Percentiles rank a stretch among this genome's conserved stretches.
These are phyloP conservation scores for Glyphotaelius pellucidus DNA, from an alignment of 2,888 invertebrate genomes.

Conservation along the genomic window DNA sequence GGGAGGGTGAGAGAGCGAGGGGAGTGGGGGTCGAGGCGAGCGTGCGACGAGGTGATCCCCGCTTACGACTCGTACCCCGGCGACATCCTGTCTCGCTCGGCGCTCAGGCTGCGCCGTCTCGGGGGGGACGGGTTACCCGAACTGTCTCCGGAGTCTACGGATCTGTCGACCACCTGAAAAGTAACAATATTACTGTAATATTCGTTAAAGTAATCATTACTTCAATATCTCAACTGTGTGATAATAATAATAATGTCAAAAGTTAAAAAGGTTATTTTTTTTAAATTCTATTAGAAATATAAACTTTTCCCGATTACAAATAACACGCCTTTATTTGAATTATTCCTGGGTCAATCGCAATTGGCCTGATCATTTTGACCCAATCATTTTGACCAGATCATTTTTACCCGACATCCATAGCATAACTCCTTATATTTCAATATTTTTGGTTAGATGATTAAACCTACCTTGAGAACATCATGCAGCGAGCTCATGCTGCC, in stretches of 20 bases:
- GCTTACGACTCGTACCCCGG: constrained; percentile 64
- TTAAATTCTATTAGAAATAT: no score
- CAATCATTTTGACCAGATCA: no score
- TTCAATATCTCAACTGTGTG: no score
- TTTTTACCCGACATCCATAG: no score
- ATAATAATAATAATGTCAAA: no score
- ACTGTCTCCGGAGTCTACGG: constrained; percentile 65
- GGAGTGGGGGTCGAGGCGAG: not conserved
- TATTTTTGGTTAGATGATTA: not conserved
- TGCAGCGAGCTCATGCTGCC: constrained; percentile 88
- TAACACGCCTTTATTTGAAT: no score
- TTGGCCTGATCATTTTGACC: no score
- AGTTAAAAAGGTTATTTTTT: no score
- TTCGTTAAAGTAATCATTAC: not conserved
- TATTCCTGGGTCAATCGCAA: no score
- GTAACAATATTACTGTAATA: not conserved
- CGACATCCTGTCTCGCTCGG: constrained; percentile 62
- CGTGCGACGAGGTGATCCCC: not conserved
- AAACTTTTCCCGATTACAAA: no score
- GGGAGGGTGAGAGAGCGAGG: not conserved
- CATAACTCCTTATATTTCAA: no score
- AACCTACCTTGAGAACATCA: constrained; percentile 81
- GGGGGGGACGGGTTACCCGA: constrained; percentile 63
- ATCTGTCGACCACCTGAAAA: constrained; percentile 65
- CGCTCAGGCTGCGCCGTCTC: constrained; percentile 62